Evolutionary conservation across 2,113 vertebrate genomes (phyloP).

Genomic region (Ahaetulla prasina): DNA sequence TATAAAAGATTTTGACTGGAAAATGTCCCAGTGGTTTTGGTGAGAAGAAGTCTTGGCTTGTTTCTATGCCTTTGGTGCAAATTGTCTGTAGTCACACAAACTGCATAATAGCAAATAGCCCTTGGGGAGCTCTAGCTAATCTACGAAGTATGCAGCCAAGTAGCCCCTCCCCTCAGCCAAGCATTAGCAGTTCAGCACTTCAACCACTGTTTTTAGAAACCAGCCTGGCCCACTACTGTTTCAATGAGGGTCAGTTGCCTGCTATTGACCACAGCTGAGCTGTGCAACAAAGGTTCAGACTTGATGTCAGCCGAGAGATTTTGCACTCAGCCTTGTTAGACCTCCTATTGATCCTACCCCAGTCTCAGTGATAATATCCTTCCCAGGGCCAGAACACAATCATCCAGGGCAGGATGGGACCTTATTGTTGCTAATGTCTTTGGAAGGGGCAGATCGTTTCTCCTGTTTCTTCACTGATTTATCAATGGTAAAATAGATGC

Average conservation of each 20-base stretch:
- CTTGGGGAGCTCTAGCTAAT: background rate
- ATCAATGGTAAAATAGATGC: background rate
- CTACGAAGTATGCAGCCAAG: background rate
- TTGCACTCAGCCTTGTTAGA: background rate
- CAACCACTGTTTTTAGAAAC: background rate
- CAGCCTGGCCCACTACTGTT: background rate
- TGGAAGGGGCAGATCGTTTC: background rate
- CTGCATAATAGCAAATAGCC: background rate
- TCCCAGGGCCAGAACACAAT: background rate
- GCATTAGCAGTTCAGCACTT: background rate
- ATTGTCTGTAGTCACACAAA: background rate
- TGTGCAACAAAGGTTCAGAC: background rate
- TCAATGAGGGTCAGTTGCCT: background rate
- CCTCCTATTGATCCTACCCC: background rate
- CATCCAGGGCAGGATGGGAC: background rate
- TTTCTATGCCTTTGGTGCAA: background rate
- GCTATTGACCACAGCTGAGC: background rate
- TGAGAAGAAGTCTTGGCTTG: background rate
- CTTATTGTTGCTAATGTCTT: background rate
- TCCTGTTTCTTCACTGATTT: background rate
- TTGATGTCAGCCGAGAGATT: background rate
- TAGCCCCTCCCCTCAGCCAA: background rate
- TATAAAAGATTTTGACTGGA: background rate
- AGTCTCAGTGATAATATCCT: background rate
- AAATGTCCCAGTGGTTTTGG: background rate